phyloP scores from a whole-genome alignment of 2,113 vertebrate species.

The Boulengerochromis microlepis region DNA sequence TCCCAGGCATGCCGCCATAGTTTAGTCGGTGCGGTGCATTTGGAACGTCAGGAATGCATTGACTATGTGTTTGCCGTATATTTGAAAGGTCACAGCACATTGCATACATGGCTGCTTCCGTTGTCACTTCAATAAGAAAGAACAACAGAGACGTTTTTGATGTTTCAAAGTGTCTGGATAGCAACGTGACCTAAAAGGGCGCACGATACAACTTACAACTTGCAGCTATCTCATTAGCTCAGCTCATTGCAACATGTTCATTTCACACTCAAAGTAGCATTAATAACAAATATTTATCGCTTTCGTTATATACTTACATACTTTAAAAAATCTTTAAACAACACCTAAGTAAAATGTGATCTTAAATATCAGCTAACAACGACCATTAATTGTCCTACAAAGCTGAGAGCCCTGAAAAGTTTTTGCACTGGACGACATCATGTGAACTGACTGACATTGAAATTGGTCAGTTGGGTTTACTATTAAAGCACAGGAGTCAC shows the following conservation, averaged over 20 bases:
- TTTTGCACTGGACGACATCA: neutral
- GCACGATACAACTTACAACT: neutral
- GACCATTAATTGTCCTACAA: neutral
- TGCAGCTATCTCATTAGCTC: neutral
- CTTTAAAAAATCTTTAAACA: neutral
- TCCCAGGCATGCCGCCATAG: conserved; percentile 24
- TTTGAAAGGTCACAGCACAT: conserved; percentile 28
- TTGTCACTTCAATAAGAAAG: neutral
- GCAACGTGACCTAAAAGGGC: neutral
- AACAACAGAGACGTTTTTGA: conserved; percentile 13
- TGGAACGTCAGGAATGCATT: conserved; percentile 62
- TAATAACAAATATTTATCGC: neutral
- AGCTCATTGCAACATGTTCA: neutral
- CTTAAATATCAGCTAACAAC: neutral
- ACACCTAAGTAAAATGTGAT: neutral
- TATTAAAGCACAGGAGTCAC: neutral
- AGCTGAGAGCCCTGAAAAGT: neutral
- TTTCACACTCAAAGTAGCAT: neutral
- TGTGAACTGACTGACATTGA: neutral
- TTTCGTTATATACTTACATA: neutral
- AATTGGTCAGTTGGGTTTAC: neutral
- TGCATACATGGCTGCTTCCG: conserved; percentile 22
- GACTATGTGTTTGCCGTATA: conserved; percentile 44
- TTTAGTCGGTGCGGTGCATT: conserved; percentile 19
- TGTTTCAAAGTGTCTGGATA: neutral